Base-by-base conservation (phyloP, 2,888 invertebrate species). In the Acanthacorydalis orientalis region DNA sequence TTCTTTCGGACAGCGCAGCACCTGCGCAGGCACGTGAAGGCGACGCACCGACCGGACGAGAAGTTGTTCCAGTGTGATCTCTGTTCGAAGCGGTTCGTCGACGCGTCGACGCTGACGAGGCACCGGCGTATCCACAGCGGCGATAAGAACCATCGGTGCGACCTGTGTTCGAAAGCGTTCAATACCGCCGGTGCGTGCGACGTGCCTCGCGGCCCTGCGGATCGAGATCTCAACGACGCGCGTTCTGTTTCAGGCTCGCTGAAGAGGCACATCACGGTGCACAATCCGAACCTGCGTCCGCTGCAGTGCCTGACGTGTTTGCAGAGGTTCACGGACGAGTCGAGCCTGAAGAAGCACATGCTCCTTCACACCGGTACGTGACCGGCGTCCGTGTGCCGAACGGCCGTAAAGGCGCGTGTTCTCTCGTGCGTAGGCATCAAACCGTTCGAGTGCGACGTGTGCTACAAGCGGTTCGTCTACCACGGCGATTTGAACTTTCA, bases 401-500 rank as follows among this genome's bases (percentile, higher is more conserved):
- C n/a, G n/a, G n/a, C n/a, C n/a, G n/a, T n/a, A 35, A 35, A 35
- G 37, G 37, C 37, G 4, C 37, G 2, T 3, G 4, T n/a, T 35
- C 12, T 2, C 12, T 23, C 23, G 6, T 4, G 3, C 23, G 1
- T n/a, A 47, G 52, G 53, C 3, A 42, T 56, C 4, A 53, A 56
- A 43, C 53, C 55, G 7, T 58, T 52, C 40, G 38, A 47, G 6
- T 71, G 70, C 53, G 64, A 66, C 34, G 56, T 64, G 35, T 71
- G 71, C 51, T 57, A 58, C 39, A 68, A 68, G 53, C 54, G 62
- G 9, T 70, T 69, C 49, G 52, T 60, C 31, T 64, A 63, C 46
- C 56, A 60, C 33, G 62, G 59, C 12, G 69, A 70, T 49, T 56
- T 70, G 41, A 65, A 60, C 53, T 55, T 64, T 39, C 71, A 72